Base-by-base conservation (phyloP, 1,140 invertebrate species). In the Nasonia giraulti region DNA sequence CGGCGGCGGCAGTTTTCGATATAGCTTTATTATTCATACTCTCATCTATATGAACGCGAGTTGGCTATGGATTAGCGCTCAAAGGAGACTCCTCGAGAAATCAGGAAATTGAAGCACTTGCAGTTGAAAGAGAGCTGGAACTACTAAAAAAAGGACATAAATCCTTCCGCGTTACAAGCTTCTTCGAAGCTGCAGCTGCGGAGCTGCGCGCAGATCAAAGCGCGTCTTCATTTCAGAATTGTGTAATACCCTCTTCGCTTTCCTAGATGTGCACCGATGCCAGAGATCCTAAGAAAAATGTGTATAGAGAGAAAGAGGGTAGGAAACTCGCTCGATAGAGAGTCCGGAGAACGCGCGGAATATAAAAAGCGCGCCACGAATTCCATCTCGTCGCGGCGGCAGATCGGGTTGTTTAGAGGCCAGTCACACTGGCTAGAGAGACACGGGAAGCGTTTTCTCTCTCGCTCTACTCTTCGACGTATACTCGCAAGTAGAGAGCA, bases 401-500 rank as follows among this genome's bases (percentile, higher is more conserved):
- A 71, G 20, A 66, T 71, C 31, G 7, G 3, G 55, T 75, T 80
- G 83, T 87, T 75, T 77, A 79, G 82, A 84, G 66, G 82, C 73
- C 73, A 55, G 47, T 75, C 76, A 76, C 78, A 50, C 74, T 76
- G 33, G 33, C 33, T 37, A 37, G 33, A 37, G 33, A 37, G 33
- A 37, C 33, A n/a, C 4, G 62, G n/a, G 77, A 20, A 31, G 14
- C 50, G 31, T 27, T 7, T 37, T 74, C n/a, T 68, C 75, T 33
- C 23, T 37, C 75, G 23, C n/a, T 27, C 33, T 33, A 2, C 33
- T 69, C 27, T 27, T 66, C 44, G 71, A 87, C 84, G 31, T 23
- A 23, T 20, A 75, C 44, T 11, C 75, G 23, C n/a, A n/a, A 47
- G 23, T 31, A 47, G 75, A 47, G 44, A 37, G 73, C 8, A 75